phyloP scores from a whole-genome alignment of 1,140 invertebrate genomes.

The Drosophila elegans region DNA sequence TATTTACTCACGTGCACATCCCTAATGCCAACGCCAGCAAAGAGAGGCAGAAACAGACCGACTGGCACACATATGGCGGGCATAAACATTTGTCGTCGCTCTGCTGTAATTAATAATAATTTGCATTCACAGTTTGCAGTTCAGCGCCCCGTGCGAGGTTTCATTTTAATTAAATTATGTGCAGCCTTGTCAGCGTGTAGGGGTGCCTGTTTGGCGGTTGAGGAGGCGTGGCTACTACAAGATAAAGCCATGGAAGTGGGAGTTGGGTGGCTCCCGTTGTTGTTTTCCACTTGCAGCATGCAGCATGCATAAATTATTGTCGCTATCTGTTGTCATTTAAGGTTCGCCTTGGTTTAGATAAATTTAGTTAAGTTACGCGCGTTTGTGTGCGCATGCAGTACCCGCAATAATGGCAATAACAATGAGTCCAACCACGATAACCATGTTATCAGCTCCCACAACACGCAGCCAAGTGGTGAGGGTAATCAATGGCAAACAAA shows the following conservation, averaged over 20 bases:
- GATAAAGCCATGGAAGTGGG: slow-evolving; percentile 29
- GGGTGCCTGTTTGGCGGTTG: slow-evolving; percentile 12
- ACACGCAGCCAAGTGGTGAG: slow-evolving; percentile 2
- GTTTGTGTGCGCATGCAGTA: not conserved
- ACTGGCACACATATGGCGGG: slow-evolving; percentile 42
- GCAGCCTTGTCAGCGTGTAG: slow-evolving; percentile 28
- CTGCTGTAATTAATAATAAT: slow-evolving; percentile 56
- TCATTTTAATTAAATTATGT: slow-evolving; percentile 54
- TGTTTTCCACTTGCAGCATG: slow-evolving; percentile 23
- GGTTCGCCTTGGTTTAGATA: slow-evolving; percentile 39
- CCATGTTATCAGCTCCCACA: slow-evolving; percentile 33
- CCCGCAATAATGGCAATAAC: slow-evolving; percentile 10
- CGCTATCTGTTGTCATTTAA: slow-evolving; percentile 48
- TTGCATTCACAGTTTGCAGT: slow-evolving; percentile 54
- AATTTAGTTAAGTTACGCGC: slow-evolving; percentile 13
- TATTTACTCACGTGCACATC: not conserved
- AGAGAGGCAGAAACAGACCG: slow-evolving; percentile 1
- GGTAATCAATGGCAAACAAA: slow-evolving; percentile 1
- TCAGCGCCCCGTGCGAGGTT: slow-evolving; percentile 47
- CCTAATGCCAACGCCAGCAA: not conserved
- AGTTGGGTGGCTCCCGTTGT: slow-evolving; percentile 1
- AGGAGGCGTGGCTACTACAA: slow-evolving; percentile 50
- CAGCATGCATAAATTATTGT: slow-evolving; percentile 52
- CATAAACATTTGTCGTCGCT: slow-evolving; percentile 48
- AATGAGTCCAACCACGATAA: slow-evolving; percentile 12